Conservation (phyloP, 1,140 invertebrate species). For the Zaprionus gabonicus region DNA sequence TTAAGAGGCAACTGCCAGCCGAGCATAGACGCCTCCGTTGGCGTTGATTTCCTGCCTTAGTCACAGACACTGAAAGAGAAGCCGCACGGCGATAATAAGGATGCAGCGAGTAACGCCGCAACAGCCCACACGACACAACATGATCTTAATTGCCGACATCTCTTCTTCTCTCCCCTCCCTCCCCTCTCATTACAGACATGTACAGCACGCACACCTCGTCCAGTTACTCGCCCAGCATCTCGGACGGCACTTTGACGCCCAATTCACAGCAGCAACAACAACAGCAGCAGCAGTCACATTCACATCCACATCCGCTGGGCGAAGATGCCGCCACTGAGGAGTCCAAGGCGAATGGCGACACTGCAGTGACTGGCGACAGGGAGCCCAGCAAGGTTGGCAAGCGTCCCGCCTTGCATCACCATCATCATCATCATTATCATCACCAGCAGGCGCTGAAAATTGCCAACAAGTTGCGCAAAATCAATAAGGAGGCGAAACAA, state of each 20-base stretch:
- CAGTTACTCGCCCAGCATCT: constrained; percentile 83
- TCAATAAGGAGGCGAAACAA: constrained; percentile 76
- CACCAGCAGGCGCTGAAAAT: constrained; percentile 77
- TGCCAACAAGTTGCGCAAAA: constrained; percentile 81
- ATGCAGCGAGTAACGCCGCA: constrained; percentile 50
- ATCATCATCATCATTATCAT: constrained; percentile 77
- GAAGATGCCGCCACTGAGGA: constrained; percentile 8
- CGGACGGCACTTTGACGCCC: constrained; percentile 81
- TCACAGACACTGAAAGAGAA: constrained; percentile 40
- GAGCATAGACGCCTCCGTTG: constrained; percentile 59
- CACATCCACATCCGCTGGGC: constrained; percentile 17
- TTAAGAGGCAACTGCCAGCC: constrained; percentile 51
- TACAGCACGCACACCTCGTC: constrained; percentile 84
- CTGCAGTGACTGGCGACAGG: constrained; percentile 9
- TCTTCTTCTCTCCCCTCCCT: not conserved
- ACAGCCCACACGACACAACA: constrained; percentile 51
- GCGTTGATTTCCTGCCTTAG: constrained; percentile 78
- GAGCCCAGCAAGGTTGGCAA: constrained; percentile 50
- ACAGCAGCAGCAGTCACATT: constrained; percentile 12
- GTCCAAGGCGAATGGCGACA: constrained; percentile 8
- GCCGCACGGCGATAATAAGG: constrained; percentile 67
- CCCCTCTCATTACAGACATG: constrained; percentile 69
- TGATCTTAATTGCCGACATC: constrained; percentile 41
- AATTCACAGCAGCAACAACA: constrained; percentile 53
- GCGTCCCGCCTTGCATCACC: constrained; percentile 61